phyloP scores from a whole-genome alignment of 2,113 vertebrate species.

The Ciconia maguari region DNA sequence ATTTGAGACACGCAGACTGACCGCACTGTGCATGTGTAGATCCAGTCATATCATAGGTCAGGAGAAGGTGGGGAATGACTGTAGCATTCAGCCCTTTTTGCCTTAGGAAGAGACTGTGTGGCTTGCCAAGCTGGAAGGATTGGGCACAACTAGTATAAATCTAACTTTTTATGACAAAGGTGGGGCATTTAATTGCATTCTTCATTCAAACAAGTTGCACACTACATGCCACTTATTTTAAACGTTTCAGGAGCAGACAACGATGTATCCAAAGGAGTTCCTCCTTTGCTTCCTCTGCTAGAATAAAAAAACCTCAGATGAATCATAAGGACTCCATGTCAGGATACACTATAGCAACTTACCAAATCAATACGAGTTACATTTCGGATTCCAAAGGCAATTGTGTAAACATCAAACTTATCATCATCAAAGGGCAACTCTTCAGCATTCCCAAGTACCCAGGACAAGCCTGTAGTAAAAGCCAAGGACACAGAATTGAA shows the following conservation, averaged over 20 bases:
- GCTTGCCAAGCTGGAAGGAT: neutral
- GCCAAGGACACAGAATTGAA: neutral
- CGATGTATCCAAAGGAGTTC: neutral
- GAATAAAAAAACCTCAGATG: neutral
- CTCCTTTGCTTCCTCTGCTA: neutral
- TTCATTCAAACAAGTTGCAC: neutral
- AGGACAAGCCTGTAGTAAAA: slow-evolving; percentile 83
- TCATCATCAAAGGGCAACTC: slow-evolving; percentile 91
- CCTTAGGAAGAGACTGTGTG: neutral
- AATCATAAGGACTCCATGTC: neutral
- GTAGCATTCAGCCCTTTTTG: neutral
- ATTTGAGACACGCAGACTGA: neutral
- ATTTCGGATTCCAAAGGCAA: slow-evolving; percentile 96
- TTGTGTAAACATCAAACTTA: slow-evolving; percentile 93
- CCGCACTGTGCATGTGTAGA: neutral
- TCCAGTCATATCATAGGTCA: neutral
- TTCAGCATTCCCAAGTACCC: slow-evolving; percentile 94
- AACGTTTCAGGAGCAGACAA: neutral
- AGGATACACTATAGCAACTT: neutral
- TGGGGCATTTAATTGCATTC: neutral
- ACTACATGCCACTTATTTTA: neutral
- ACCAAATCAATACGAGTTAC: slow-evolving; percentile 89
- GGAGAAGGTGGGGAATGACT: neutral
- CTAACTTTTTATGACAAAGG: neutral
- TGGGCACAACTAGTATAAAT: neutral